phyloP scores from a whole-genome alignment of 2,113 vertebrate genomes.

The Eidolon helvum region DNA sequence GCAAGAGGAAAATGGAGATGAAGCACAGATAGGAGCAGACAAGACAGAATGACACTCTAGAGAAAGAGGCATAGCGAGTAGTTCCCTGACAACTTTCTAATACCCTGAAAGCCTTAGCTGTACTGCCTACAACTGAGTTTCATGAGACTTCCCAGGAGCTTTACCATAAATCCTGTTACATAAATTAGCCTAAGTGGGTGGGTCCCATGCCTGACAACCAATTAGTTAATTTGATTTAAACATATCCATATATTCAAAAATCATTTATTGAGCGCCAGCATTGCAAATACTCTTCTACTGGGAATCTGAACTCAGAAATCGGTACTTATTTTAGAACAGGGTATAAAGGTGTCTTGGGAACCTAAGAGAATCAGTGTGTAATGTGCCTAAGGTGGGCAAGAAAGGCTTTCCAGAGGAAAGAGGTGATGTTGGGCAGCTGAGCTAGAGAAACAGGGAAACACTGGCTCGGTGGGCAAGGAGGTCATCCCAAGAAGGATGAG shows the following conservation, averaged over 20 bases:
- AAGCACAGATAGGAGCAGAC: neutral
- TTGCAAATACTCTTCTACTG: neutral
- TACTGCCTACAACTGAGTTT: neutral
- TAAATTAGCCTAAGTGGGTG: conserved; percentile 10
- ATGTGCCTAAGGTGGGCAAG: neutral
- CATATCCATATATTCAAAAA: neutral
- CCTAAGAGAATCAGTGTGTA: neutral
- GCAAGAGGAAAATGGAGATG: neutral
- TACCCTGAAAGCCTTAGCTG: neutral
- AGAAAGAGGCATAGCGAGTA: neutral
- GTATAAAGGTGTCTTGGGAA: neutral
- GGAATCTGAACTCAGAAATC: neutral
- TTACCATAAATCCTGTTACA: neutral
- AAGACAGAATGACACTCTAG: neutral
- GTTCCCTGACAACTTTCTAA: neutral
- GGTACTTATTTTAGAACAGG: neutral
- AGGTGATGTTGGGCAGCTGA: neutral
- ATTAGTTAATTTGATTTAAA: neutral
- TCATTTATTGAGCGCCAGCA: neutral
- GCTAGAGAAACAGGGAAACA: neutral
- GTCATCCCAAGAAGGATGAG: neutral
- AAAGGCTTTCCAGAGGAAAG: neutral
- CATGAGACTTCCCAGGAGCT: neutral
- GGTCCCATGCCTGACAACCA: neutral
- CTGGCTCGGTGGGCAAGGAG: neutral